Conservation (phyloP, 2,113 vertebrate species). For the Glaucomys volans region DNA sequence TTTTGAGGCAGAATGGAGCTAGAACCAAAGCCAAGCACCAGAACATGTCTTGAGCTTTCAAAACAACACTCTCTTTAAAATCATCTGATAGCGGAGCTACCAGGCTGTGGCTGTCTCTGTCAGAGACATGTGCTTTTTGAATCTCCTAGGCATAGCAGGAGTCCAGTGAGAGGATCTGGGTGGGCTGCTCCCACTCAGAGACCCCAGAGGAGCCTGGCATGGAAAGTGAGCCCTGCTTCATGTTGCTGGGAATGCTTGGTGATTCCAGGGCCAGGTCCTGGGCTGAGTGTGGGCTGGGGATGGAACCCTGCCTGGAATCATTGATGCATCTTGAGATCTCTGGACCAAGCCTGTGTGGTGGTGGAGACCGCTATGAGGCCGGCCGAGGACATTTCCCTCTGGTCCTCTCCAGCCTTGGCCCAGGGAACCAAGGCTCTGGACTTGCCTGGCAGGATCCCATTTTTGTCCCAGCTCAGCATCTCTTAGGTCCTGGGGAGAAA, state of each 20-base stretch:
- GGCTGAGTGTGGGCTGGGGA: constrained; percentile 41
- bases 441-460: constrained; percentile 39
- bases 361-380: background rate
- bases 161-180: background rate
- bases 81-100: background rate
- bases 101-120: background rate
- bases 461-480: constrained; percentile 23
- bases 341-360: background rate
- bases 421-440: constrained; percentile 9
- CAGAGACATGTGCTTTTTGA: background rate
- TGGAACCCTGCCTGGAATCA: constrained; percentile 72
- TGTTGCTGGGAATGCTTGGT: background rate
- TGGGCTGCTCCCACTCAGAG: background rate
- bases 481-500: constrained; percentile 7
- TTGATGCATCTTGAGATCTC: constrained; percentile 47
- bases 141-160: background rate
- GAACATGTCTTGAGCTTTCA: constrained; percentile 23
- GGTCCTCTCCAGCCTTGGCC: constrained; percentile 43
- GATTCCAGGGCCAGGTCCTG: constrained; percentile 22
- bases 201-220: background rate
- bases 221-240: background rate
- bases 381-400: constrained; percentile 50
- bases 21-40: constrained; percentile 23
- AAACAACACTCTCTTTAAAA: constrained; percentile 59
- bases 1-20: background rate